Base-by-base conservation (phyloP, 2,797 vertebrate genomes). In the Lagodon rhomboides region DNA sequence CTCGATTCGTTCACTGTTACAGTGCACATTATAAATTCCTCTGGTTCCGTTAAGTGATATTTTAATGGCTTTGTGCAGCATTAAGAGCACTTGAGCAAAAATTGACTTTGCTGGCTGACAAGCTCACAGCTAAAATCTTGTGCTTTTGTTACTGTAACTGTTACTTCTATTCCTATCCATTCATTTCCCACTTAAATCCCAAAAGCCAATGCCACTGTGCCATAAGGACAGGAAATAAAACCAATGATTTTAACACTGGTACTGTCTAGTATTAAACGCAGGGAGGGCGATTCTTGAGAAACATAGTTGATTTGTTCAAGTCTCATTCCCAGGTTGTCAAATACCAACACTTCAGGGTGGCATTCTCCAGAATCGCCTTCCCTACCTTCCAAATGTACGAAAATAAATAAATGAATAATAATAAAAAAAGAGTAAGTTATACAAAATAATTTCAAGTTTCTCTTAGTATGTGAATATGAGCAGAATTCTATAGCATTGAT, bases 21-120 rank as follows among this genome's bases (percentile, higher is more conserved):
- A 47, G 22, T 17, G 60, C 27, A 46, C 65, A 53, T 70, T 12
- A 55, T 67, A 51, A 75, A 80, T 80, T 30, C 20, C 58, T 54
- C 53, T 62, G 54, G 11, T 18, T 43, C 49, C 50, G 68, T 82
- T 74, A 76, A 85, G 34, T 74, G 62, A 77, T 8, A 1, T 73
- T 86, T 87, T 76, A 76, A 79, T 83, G 62, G 41, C 55, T 77
- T 67, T 30, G 49, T 58, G 23, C 41, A 68, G 55, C 27, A 43
- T 55, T 56, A 22, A 61, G 11, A 46, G 56, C 16, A 68, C 41
- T 38, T 18, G 18, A 59, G n/a, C 13, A 65, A 54, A 44, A 16
- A 6, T 13, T n/a, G 3, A 30, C 46, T 54, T 59, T 38, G 55
- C 18, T 54, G 44, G 44, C 44, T 51, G 25, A 58, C 25, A n/a